Conservation (phyloP, 1,140 invertebrate species). For the Choristoneura fumiferana region DNA sequence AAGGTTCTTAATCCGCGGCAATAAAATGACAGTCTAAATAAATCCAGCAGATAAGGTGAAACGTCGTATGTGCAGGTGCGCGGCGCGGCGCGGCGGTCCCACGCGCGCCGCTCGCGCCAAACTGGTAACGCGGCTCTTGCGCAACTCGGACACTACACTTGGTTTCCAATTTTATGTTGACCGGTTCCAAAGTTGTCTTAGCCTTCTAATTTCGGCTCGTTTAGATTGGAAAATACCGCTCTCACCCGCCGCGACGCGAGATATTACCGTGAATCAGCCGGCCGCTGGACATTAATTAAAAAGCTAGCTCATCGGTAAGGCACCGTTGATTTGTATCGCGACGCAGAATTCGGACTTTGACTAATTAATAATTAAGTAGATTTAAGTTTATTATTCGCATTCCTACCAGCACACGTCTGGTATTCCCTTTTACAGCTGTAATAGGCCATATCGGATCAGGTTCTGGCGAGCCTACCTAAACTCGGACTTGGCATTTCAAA, state of each 20-base stretch:
- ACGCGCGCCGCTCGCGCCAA: conserved; percentile 61
- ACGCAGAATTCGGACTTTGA: neutral
- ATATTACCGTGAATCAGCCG: conserved; percentile 17
- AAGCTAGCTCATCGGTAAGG: neutral
- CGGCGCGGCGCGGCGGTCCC: too few species aligned
- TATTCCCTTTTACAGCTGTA: conserved; percentile 5
- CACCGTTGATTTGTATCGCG: neutral
- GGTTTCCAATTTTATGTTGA: conserved; percentile 79
- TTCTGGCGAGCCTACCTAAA: neutral
- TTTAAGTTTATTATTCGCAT: neutral
- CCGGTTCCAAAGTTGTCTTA: conserved; percentile 74
- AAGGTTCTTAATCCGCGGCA: conserved; percentile 64
- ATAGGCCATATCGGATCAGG: neutral
- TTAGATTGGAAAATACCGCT: conserved; percentile 70
- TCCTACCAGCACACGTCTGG: neutral
- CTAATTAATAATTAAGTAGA: conserved; percentile 12
- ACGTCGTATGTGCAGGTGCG: conserved; percentile 35
- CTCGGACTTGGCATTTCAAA: neutral
- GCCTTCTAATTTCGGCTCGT: conserved; percentile 76
- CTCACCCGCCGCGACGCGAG: conserved; percentile 5
- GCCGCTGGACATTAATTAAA: neutral
- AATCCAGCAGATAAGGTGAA: conserved; percentile 35
- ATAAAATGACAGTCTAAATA: conserved; percentile 62
- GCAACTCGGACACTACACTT: conserved; percentile 71
- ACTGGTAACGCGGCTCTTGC: conserved; percentile 68